Conservation (phyloP, 1,140 invertebrate genomes). For the Lerema accius region DNA sequence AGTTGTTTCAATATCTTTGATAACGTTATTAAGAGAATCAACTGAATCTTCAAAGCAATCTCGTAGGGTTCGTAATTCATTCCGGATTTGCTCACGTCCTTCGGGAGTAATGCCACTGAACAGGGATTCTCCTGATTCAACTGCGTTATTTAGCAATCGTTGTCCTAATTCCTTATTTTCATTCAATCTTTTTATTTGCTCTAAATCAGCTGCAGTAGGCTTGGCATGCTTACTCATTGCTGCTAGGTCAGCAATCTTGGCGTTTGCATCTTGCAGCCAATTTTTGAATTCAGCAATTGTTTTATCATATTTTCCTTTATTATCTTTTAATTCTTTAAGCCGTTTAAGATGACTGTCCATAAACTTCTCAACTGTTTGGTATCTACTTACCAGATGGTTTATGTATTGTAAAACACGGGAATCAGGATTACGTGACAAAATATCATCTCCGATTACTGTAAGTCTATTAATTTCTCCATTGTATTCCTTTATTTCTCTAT, state of each 20-base stretch:
- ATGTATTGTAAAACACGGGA: constrained; percentile 91
- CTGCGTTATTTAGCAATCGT: constrained; percentile 89
- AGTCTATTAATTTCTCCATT: constrained; percentile 87
- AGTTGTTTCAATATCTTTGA: constrained; percentile 93
- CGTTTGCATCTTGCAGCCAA: constrained; percentile 91
- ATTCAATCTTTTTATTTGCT: constrained; percentile 89
- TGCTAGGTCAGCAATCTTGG: constrained; percentile 87
- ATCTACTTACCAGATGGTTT: constrained; percentile 89
- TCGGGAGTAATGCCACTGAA: constrained; percentile 94
- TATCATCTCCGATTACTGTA: constrained; percentile 86
- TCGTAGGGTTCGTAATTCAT: constrained; percentile 91
- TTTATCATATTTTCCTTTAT: constrained; percentile 86
- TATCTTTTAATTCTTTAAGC: constrained; percentile 86
- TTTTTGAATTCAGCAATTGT: constrained; percentile 88
- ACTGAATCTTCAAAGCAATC: constrained; percentile 92
- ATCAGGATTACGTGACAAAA: constrained; percentile 90
- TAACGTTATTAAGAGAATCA: constrained; percentile 92
- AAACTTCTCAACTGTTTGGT: constrained; percentile 90
- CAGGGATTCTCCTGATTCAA: constrained; percentile 93
- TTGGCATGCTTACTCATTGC: constrained; percentile 86
- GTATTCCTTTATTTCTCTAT: constrained; percentile 85
- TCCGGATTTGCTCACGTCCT: constrained; percentile 92
- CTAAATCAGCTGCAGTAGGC: constrained; percentile 87
- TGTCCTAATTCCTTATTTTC: constrained; percentile 91
- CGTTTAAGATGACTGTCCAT: constrained; percentile 87